phyloP scores from a whole-genome alignment of 2,888 invertebrate genomes.

The Xanthorhoe spadicearia region DNA sequence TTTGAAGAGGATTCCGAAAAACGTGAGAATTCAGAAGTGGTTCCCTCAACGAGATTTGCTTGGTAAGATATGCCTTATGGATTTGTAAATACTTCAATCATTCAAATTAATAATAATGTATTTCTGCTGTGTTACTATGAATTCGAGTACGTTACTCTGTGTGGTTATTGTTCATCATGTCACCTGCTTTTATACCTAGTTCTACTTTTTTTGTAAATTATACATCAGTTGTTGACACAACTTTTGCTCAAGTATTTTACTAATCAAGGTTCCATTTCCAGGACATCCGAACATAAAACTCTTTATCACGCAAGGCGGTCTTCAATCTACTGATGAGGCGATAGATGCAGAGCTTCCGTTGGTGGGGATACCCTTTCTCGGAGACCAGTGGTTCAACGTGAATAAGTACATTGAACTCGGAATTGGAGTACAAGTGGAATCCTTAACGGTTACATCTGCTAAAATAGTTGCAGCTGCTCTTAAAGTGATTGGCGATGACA shows the following conservation, averaged over 20 bases:
- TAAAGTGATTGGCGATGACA: conserved; percentile 38
- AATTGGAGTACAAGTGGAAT: conserved; percentile 46
- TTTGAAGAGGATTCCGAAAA: conserved; percentile 42
- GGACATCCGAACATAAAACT: conserved; percentile 68
- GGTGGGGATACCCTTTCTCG: conserved; percentile 62
- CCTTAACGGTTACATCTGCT: conserved; percentile 39
- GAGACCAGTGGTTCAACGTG: conserved; percentile 58
- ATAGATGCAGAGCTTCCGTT: conserved; percentile 62
- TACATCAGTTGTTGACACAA: too few species aligned
- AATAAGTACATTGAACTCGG: conserved; percentile 45
- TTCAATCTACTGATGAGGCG: conserved; percentile 68
- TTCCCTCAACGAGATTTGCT: conserved; percentile 52
- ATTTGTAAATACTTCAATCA: background rate
- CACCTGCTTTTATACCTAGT: too few species aligned
- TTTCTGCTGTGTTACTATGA: too few species aligned
- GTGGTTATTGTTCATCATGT: too few species aligned
- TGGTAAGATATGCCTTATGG: conserved; percentile 19
- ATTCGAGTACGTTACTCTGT: too few species aligned
- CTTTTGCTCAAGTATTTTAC: too few species aligned
- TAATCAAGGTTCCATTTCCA: conserved; percentile 25
- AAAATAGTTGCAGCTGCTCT: conserved; percentile 43
- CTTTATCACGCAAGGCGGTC: conserved; percentile 70
- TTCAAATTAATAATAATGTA: background rate
- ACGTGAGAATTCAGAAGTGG: conserved; percentile 51
- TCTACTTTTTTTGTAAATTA: too few species aligned